Base-by-base conservation (phyloP, 1,140 invertebrate genomes). In the Forficula auricularia region DNA sequence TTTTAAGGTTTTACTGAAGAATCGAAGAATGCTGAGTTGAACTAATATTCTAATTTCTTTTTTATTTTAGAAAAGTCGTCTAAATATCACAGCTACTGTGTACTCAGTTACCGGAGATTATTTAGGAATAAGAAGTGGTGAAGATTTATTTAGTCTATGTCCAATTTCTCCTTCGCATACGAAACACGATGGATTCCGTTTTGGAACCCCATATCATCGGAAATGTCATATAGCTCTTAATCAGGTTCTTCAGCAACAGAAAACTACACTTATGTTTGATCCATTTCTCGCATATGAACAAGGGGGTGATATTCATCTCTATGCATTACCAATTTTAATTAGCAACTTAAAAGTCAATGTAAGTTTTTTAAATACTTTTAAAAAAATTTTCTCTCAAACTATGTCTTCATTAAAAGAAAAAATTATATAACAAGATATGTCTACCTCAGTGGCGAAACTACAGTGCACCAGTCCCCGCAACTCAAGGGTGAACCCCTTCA, bases 311-410 rank as follows among this genome's bases (percentile, higher is more conserved):
- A 55, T 53, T 30, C 53, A 65, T 45, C 53, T 77, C 12, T 69
- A 72, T 52, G 57, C 67, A 32, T 51, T 79, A 14, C 77, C 77
- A 6, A 54, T 79, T 16, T 57, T 70, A 41, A 61, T 72, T 19
- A 54, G 52, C 14, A 70, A 61, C 8, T 45, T 54, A 8, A 47
- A 50, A 45, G 32, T 38, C 33, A 43, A 44, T 37, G 46, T 42
- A 33, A 37, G 32, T 30, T 35, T 38, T 40, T 38, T 32, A 38
- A 13, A 43, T 42, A 45, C 40, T 39, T 38, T 36, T 34, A 27
- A 43, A 20, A 38, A 34, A 43, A 40, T n/a, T 34, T 22, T 44
- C 27, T 41, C 22, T 38, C 36, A 27, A 34, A 30, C 33, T 19
- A 16, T 20, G n/a, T n/a, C n/a, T n/a, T n/a, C n/a, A n/a, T n/a